Evolutionary conservation across 1,140 invertebrate genomes (phyloP).

Genomic region (Chionoecetes opilio): DNA sequence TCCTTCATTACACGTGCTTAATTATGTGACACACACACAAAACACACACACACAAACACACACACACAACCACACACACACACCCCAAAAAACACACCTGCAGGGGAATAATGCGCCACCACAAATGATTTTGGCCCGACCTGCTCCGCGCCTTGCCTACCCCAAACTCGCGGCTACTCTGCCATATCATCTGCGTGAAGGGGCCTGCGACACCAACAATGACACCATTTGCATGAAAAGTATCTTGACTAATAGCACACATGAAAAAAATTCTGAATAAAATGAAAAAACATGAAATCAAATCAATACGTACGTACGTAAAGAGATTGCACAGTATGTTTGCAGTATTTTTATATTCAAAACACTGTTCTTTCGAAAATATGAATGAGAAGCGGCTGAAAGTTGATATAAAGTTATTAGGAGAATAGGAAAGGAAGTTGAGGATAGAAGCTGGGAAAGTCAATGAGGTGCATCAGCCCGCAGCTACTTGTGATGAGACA

Average conservation of each 20-base stretch:
- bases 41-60: background rate
- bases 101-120: conserved; percentile 91
- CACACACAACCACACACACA: conserved; percentile 14
- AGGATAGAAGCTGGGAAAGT: no score
- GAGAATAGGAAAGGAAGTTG: no score
- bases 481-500: no score
- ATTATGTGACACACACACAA: background rate
- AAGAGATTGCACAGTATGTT: background rate
- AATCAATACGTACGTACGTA: background rate
- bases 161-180: conserved; percentile 88
- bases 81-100: background rate
- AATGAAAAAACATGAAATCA: background rate
- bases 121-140: conserved; percentile 90
- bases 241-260: background rate
- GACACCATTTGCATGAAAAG: background rate
- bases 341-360: background rate
- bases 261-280: background rate
- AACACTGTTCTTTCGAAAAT: background rate
- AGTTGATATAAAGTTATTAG: no score
- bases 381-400: no score
- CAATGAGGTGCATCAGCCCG: no score
- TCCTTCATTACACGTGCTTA: no score
- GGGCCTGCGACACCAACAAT: conserved; percentile 85
- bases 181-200: conserved; percentile 92
- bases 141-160: conserved; percentile 87